A percentile compares a stretch with the other conserved stretches of the same genome.
Conservation (phyloP, 2,888 invertebrate species). For the Saturnia pavonia region DNA sequence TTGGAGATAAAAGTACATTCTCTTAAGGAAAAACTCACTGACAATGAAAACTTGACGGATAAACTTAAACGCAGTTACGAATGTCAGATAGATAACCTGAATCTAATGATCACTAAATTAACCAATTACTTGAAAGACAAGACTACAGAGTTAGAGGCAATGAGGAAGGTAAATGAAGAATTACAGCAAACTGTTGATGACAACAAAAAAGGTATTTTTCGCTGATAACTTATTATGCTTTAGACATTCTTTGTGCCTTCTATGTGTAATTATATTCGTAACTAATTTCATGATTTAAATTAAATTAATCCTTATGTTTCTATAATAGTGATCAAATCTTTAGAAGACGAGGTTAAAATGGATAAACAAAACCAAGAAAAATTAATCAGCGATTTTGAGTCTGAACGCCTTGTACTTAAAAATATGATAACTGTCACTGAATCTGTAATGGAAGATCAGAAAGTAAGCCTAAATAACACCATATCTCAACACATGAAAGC, state of each 20-base stretch:
- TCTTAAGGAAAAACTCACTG: conserved; percentile 57
- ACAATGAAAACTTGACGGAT: conserved; percentile 59
- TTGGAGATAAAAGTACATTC: conserved; percentile 62
- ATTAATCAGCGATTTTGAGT: conserved; percentile 57
- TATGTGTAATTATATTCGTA: not conserved
- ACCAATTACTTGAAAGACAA: conserved; percentile 62
- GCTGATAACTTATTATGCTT: not conserved
- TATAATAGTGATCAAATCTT: conserved; percentile 47
- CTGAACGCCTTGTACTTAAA: conserved; percentile 56
- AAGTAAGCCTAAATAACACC: conserved; percentile 44
- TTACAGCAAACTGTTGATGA: conserved; percentile 44
- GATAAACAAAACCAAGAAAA: conserved; percentile 54
- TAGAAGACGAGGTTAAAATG: conserved; percentile 52
- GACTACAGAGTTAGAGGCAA: conserved; percentile 48
- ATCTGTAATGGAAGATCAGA: conserved; percentile 65
- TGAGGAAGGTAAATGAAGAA: conserved; percentile 52
- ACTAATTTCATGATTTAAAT: too few relatives aligned
- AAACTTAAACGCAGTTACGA: conserved; percentile 60
- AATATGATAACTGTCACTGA: conserved; percentile 66
- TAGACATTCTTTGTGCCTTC: not conserved
- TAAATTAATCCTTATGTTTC: not conserved
- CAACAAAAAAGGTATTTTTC: conserved; percentile 45
- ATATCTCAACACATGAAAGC: conserved; percentile 46
- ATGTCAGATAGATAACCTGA: conserved; percentile 59
- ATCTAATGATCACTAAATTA: conserved; percentile 59